A percentile compares a stretch with the other conserved stretches of the same genome.
Evolutionary conservation across 2,888 invertebrate genomes (phyloP).

Genomic region (Spialia ferax): DNA sequence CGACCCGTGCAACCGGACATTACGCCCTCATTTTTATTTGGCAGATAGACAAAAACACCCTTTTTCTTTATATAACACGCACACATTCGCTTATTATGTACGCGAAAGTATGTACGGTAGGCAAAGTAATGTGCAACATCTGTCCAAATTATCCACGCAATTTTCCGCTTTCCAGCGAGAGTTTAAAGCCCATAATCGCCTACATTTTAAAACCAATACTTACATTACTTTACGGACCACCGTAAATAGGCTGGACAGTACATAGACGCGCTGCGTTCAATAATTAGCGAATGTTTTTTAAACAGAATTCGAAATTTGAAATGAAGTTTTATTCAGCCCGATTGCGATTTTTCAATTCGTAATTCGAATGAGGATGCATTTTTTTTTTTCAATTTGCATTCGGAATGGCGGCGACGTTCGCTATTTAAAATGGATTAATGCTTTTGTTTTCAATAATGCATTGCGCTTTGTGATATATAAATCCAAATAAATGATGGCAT

Average conservation of each 20-base stretch:
- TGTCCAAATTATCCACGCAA: constrained; percentile 50
- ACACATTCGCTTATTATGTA: constrained; percentile 59
- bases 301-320: constrained; percentile 79
- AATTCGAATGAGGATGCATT: constrained; percentile 59
- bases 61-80: constrained; percentile 76
- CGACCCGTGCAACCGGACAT: constrained; percentile 80
- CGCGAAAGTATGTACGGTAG: constrained; percentile 49
- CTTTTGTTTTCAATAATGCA: constrained; percentile 50
- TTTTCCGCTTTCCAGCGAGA: constrained; percentile 47
- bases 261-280: constrained; percentile 68
- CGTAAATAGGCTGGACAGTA: constrained; percentile 60
- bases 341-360: constrained; percentile 71
- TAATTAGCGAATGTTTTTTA: constrained; percentile 84
- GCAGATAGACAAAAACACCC: constrained; percentile 85
- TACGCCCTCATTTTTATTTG: constrained; percentile 86
- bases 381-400: constrained; percentile 50
- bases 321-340: constrained; percentile 76
- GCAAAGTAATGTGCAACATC: constrained; percentile 46
- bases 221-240: constrained; percentile 47
- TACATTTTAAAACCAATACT: constrained; percentile 50
- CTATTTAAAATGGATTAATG: constrained; percentile 53
- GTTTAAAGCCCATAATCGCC: constrained; percentile 47
- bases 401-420: constrained; percentile 50
- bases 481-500: constrained; percentile 39
- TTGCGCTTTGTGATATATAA: constrained; percentile 40